Conservation (phyloP, 2,797 vertebrate genomes). For the Cetoscarus ocellatus region DNA sequence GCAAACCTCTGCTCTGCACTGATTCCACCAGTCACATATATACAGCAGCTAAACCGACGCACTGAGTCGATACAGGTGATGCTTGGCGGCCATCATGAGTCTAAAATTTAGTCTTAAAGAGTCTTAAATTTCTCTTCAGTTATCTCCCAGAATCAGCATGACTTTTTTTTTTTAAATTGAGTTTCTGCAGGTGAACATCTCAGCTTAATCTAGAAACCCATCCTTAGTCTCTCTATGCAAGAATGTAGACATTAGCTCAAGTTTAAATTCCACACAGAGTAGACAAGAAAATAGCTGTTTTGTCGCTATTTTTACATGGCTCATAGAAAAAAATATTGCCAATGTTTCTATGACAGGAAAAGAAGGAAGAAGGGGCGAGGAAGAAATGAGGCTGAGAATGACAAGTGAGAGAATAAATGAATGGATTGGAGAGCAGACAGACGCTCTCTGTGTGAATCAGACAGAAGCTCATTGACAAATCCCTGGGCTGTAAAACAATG, state of each 20-base stretch:
- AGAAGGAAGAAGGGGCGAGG: constrained; percentile 9
- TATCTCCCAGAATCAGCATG: not conserved
- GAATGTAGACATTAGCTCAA: constrained; percentile 12
- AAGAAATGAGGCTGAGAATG: constrained; percentile 49
- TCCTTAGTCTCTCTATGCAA: not conserved
- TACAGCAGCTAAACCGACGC: no score
- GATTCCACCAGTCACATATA: no score
- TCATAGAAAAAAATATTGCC: constrained; percentile 24
- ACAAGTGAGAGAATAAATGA: constrained; percentile 71
- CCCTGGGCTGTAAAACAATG: constrained; percentile 72
- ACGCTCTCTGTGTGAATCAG: constrained; percentile 75
- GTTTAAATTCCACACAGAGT: constrained; percentile 13
- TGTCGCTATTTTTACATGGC: constrained; percentile 39
- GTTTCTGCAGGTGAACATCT: constrained; percentile 13
- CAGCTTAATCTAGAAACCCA: not conserved
- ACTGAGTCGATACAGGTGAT: no score
- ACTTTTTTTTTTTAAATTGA: not conserved
- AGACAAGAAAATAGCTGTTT: constrained; percentile 16
- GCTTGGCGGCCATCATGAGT: no score
- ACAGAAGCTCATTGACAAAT: constrained; percentile 83
- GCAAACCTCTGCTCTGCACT: no score
- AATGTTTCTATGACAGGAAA: constrained; percentile 27
- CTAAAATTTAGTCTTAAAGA: no score
- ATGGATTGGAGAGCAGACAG: constrained; percentile 69
- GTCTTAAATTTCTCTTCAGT: not conserved